Conservation (phyloP, 2,888 invertebrate species). For the Callinectes sapidus region DNA sequence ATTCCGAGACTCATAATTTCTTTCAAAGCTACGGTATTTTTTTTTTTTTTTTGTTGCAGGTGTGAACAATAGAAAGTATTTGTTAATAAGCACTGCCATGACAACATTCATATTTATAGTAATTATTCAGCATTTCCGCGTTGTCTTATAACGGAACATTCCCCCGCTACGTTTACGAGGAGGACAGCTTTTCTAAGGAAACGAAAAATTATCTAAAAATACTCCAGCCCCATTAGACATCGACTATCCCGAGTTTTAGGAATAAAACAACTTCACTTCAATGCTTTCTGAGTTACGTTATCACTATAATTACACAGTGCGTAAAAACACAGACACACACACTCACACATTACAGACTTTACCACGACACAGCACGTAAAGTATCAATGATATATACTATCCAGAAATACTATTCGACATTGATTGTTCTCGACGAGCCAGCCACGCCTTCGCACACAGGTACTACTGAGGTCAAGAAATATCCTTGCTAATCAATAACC, state of each 20-base stretch:
- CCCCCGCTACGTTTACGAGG: not conserved
- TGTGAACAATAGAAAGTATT: not conserved
- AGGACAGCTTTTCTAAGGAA: not conserved
- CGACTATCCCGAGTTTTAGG: not conserved
- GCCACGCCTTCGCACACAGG: not conserved
- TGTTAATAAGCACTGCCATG: not conserved
- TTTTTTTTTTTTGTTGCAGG: not conserved
- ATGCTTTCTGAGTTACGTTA: not conserved
- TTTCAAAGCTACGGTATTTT: not conserved
- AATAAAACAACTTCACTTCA: not conserved
- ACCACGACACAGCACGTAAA: not conserved
- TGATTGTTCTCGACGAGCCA: slow-evolving; percentile 16
- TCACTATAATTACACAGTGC: not conserved
- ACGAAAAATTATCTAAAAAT: not conserved
- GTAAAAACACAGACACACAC: no score
- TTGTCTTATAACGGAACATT: not conserved
- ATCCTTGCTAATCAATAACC: slow-evolving; percentile 4
- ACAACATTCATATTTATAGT: not conserved
- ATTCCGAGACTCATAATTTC: not conserved
- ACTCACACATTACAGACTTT: not conserved
- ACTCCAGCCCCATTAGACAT: not conserved
- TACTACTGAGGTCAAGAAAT: not conserved
- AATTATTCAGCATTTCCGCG: not conserved
- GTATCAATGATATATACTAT: not conserved
- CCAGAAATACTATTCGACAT: not conserved